Conservation (phyloP, 2,888 invertebrate genomes). For the Leptopilina myrica region DNA sequence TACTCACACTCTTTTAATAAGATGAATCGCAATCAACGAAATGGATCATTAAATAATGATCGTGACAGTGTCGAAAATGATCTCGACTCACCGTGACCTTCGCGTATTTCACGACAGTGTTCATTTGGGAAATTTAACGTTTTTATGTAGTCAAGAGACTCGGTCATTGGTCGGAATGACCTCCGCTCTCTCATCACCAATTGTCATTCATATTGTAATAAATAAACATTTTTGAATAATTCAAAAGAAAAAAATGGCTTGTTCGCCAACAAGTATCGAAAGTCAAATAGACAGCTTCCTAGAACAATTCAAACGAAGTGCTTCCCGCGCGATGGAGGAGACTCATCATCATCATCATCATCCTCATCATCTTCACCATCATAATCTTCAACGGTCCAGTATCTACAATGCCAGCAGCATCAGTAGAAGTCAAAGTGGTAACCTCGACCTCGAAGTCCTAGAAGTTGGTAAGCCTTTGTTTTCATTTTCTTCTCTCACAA, state of each 20-base stretch:
- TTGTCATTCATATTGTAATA: slow-evolving; percentile 9
- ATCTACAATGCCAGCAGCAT: slow-evolving; percentile 71
- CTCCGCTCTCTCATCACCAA: background rate
- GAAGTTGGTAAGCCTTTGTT: slow-evolving; percentile 69
- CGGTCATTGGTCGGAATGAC: slow-evolving; percentile 34
- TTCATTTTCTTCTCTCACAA: background rate
- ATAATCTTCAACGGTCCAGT: slow-evolving; percentile 51
- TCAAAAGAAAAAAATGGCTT: slow-evolving; percentile 78
- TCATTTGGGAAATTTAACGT: slow-evolving; percentile 5
- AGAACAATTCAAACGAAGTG: slow-evolving; percentile 89
- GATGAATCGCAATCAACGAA: slow-evolving; percentile 16
- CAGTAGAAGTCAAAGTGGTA: slow-evolving; percentile 72
- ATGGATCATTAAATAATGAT: slow-evolving; percentile 15
- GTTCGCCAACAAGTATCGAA: slow-evolving; percentile 85
- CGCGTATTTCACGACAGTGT: slow-evolving; percentile 12
- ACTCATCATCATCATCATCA: slow-evolving; percentile 56
- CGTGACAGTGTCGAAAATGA: slow-evolving; percentile 33
- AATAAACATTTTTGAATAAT: background rate
- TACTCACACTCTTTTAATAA: background rate
- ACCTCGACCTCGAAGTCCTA: slow-evolving; percentile 72
- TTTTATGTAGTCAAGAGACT: slow-evolving; percentile 28
- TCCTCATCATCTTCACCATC: slow-evolving; percentile 38
- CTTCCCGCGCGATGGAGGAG: slow-evolving; percentile 86
- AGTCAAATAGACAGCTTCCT: slow-evolving; percentile 91
- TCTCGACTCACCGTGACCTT: background rate